Evolutionary conservation across 2,888 invertebrate species (phyloP).

Genomic region (Cacoxenus indagator): DNA sequence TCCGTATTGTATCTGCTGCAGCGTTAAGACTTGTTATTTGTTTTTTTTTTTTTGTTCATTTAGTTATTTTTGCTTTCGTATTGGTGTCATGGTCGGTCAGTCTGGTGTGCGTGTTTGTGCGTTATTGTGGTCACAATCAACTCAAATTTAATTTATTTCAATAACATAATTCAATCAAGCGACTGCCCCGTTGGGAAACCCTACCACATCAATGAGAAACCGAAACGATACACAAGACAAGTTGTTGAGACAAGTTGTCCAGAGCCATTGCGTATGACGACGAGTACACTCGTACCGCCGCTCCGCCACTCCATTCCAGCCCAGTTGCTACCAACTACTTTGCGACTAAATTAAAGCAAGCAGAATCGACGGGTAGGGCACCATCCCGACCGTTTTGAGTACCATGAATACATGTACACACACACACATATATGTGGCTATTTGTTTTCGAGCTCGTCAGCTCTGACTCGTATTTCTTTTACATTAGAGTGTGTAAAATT

Average conservation of each 20-base stretch:
- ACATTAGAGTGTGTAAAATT: not conserved
- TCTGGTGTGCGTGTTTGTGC: conserved; percentile 23
- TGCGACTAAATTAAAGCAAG: conserved; percentile 60
- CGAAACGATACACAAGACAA: not conserved
- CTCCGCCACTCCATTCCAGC: not conserved
- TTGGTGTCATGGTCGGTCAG: conserved; percentile 48
- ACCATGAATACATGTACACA: too few species aligned
- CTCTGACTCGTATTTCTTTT: not conserved
- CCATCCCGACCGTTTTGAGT: too few species aligned
- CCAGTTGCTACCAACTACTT: conserved; percentile 29
- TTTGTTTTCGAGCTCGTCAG: too few species aligned
- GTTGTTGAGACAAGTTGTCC: not conserved
- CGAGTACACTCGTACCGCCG: not conserved
- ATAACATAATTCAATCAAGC: conserved; percentile 64
- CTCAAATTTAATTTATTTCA: conserved; percentile 67
- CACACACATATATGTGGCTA: too few species aligned
- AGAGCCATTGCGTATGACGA: not conserved
- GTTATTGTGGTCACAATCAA: conserved; percentile 57
- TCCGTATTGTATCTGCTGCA: too few species aligned
- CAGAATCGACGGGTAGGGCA: not conserved
- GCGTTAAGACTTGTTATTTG: conserved; percentile 23
- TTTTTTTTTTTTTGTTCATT: not conserved
- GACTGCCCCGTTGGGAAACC: conserved; percentile 19
- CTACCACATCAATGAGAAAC: not conserved
- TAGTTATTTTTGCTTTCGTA: conserved; percentile 59